Percentiles rank a stretch among this genome's conserved stretches.
Conservation (phyloP, 1,140 invertebrate genomes). For the Papilio helenus region DNA sequence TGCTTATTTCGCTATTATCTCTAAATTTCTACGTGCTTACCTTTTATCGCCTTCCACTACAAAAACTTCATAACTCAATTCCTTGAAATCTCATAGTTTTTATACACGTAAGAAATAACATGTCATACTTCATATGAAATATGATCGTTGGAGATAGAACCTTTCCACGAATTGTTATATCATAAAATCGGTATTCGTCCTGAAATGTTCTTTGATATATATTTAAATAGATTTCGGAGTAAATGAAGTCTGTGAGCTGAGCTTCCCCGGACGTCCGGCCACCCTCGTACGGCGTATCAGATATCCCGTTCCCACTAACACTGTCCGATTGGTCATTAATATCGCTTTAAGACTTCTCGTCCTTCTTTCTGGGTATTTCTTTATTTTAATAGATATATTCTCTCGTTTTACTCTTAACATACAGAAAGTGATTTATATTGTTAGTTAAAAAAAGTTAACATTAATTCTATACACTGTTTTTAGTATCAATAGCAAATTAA, state of each 20-base stretch:
- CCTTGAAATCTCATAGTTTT: not conserved
- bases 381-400: not conserved
- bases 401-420: not conserved
- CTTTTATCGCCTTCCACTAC: not conserved
- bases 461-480: too few species aligned
- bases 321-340: slow-evolving; percentile 14
- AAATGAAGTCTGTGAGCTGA: not conserved
- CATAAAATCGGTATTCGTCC: not conserved
- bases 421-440: too few species aligned
- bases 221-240: slow-evolving; percentile 2
- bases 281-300: not conserved
- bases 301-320: not conserved
- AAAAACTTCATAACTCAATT: slow-evolving; percentile 1
- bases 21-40: too few species aligned
- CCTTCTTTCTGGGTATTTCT: not conserved
- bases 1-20: too few species aligned
- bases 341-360: not conserved
- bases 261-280: slow-evolving; percentile 8
- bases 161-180: not conserved
- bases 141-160: not conserved
- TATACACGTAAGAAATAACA: slow-evolving; percentile 12
- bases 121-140: slow-evolving; percentile 10
- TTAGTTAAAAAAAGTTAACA: too few species aligned
- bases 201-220: slow-evolving; percentile 10
- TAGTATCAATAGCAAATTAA: too few species aligned